Evolutionary conservation across 2,888 invertebrate species (phyloP), one percentile per base, ranked within the genome.

Genomic region (Halocaridina rubra): DNA sequence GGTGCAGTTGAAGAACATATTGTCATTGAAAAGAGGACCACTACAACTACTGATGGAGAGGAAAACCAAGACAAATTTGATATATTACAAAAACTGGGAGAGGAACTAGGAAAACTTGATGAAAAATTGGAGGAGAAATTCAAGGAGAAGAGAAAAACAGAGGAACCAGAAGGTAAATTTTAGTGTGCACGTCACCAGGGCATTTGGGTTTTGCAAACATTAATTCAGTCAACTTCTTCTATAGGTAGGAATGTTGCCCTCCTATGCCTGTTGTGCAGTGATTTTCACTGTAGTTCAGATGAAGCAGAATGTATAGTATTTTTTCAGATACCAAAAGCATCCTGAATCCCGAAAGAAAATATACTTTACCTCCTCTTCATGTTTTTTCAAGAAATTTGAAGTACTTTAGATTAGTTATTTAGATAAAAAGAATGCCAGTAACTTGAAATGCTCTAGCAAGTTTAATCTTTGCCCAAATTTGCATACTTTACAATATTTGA

Each of bases 41-140:
- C 72, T 72, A 46, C 10, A 46, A 16, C 16, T 13, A 16, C 2
- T 46, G 46, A 46, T 46, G 46, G 46, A 10, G 85, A 78, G 59
- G 85, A 85, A 67, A 78, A 78, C 74, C 81, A 87, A 67, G 81
- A 78, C 74, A 85, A 87, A 67, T 77, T 82, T 46, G 84, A 80
- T 71, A 82, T 88, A 19, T 81, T 88, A 33, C 88, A 84, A 29
- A 88, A 86, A 59, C 71, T 88, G 32, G 88, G 88, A 10, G 86
- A 88, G 71, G 88, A 88, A 59, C 84, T 86, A 33, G 88, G 88
- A 46, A 86, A 75, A 46, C 81, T 88, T 64, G 88, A 88, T 84
- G 88, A 88, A 72, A 30, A 84, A 78, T 75, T 88, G 46, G 88
- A 88, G 61, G 88, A 88, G 74, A 88, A 80, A 22, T 88, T 88